A percentile compares a stretch with the other conserved stretches of the same genome.
phyloP scores from a whole-genome alignment of 2,888 invertebrate species.

The Dioctria rufipes region DNA sequence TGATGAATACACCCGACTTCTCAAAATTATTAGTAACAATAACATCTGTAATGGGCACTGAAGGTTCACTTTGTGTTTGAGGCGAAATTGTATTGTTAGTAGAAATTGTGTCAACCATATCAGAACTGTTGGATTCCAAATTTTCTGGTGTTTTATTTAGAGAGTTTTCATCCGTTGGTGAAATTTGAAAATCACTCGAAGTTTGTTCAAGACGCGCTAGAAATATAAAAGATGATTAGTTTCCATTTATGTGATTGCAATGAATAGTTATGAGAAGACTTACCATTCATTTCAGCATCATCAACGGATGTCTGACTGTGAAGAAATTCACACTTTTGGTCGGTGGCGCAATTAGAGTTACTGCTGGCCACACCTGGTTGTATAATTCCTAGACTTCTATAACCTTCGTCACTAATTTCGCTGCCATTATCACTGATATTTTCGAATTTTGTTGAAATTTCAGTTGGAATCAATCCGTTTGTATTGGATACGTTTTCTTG shows the following conservation, averaged over 20 bases:
- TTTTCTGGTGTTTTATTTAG: constrained; percentile 64
- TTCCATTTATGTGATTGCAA: neutral
- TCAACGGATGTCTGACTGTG: constrained; percentile 82
- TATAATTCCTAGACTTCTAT: constrained; percentile 83
- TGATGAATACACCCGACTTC: constrained; percentile 68
- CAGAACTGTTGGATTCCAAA: constrained; percentile 62
- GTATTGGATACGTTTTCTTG: constrained; percentile 20
- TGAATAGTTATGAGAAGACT: constrained; percentile 59
- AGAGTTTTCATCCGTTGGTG: constrained; percentile 70
- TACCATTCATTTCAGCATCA: constrained; percentile 81
- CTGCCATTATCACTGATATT: constrained; percentile 85
- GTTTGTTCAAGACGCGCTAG: constrained; percentile 78
- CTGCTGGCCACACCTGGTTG: constrained; percentile 71
- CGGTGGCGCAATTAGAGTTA: constrained; percentile 61
- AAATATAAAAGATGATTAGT: constrained; percentile 34
- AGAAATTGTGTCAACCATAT: constrained; percentile 22
- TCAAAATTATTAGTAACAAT: constrained; percentile 65
- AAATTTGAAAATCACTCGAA: constrained; percentile 70
- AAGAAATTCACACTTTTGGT: constrained; percentile 77
- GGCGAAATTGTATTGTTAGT: neutral
- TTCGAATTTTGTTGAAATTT: constrained; percentile 70
- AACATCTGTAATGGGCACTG: constrained; percentile 26
- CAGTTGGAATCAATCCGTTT: constrained; percentile 58
- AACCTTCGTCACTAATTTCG: constrained; percentile 89
- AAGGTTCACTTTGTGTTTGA: neutral